Conservation (phyloP, 2,888 invertebrate species). For the Monochamus alternatus region DNA sequence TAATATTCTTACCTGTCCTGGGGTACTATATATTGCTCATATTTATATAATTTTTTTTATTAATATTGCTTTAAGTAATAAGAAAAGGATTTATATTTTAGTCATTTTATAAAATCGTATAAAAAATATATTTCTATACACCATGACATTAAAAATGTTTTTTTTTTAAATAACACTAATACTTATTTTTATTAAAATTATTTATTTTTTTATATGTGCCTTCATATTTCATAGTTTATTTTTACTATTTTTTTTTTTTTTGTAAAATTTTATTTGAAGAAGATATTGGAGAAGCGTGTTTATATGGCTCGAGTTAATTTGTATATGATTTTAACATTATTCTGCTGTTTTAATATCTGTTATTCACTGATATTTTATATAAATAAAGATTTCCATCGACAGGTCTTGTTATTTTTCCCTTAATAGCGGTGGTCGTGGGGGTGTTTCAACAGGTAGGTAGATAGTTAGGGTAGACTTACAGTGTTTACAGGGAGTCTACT, state of each 20-base stretch:
- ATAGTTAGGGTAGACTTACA: too few relatives aligned
- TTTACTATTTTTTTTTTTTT: slow-evolving; percentile 32
- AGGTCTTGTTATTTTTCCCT: neutral
- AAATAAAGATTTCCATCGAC: slow-evolving; percentile 43
- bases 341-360: slow-evolving; percentile 45
- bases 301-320: slow-evolving; percentile 41
- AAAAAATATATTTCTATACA: slow-evolving; percentile 32
- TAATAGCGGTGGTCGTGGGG: too few relatives aligned
- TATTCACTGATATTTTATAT: slow-evolving; percentile 49
- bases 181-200: slow-evolving; percentile 44
- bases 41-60: slow-evolving; percentile 24
- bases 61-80: slow-evolving; percentile 32
- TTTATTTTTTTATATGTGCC: slow-evolving; percentile 53
- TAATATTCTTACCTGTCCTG: neutral
- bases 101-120: slow-evolving; percentile 34
- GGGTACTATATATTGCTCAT: slow-evolving; percentile 30
- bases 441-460: too few relatives aligned
- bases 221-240: slow-evolving; percentile 50
- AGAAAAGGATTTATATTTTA: slow-evolving; percentile 5
- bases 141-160: slow-evolving; percentile 26
- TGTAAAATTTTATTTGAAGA: slow-evolving; percentile 17
- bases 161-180: slow-evolving; percentile 25
- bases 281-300: slow-evolving; percentile 38
- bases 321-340: slow-evolving; percentile 44
- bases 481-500: too few relatives aligned